Evolutionary conservation across 2,797 vertebrate species (phyloP), one percentile per base, ranked within the genome.

Genomic region (Melanotaenia nigrans): DNA sequence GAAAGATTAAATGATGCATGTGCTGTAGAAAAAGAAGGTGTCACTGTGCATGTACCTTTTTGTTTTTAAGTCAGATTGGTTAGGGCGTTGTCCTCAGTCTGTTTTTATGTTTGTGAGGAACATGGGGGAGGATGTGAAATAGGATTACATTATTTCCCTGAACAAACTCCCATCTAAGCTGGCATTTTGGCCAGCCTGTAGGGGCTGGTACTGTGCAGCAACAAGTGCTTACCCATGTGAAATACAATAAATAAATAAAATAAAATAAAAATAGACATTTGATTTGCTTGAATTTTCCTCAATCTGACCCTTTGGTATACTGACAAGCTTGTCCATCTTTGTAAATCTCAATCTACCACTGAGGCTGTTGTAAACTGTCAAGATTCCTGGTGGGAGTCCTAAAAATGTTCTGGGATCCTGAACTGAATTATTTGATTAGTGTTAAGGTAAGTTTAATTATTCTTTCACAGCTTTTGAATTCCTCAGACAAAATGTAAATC

Each of bases 341-440:
- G 60, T 4, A 59, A 40, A 4, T 3, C 25, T 53, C 13, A 14
- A 4, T 11, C 22, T 40, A 36, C 36, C 47, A 11, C 32, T 8
- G 33, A 35, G 47, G 22, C 22, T 58, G 42, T 16, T 32, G 24
- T 42, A 14, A 33, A 56, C n/a, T 25, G 24, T 66, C 24, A 28
- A 49, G 20, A 64, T 54, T 62, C 58, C 35, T 28, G 40, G 35
- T 47, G 66, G 47, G 53, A 61, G 32, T 6, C 56, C 18, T 65
- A 11, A n/a, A 62, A 22, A 68, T n/a, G 14, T 22, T 54, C 36
- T 18, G 40, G 14, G 47, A 38, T 66, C 16, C 24, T 32, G 57
- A 47, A 47, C 42, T 62, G 28, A 64, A 22, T 63, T 60, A 32
- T 60, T 61, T 33, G 25, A 7, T n/a, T 8, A 47, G 42, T 8